Evolutionary conservation across 92 coral and sea anemone species (phyloP).

Genomic region (Porites cylindrica): DNA sequence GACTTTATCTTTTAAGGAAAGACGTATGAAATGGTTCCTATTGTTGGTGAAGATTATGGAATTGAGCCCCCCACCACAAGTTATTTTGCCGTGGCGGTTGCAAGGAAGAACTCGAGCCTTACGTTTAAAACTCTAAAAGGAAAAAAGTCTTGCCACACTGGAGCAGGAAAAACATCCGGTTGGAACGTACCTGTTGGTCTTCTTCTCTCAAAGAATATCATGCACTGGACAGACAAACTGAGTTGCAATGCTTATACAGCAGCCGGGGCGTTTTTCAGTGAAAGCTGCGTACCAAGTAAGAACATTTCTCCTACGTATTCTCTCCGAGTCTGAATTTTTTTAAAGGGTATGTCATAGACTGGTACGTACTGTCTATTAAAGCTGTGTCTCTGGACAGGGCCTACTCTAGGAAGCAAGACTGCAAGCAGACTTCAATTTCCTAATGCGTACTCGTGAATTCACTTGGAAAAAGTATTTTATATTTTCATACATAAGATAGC

Average conservation of each 20-base stretch:
- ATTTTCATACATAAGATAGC: no score
- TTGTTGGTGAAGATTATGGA: conserved; percentile 44
- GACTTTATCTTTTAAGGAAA: conserved; percentile 10
- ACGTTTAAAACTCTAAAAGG: conserved; percentile 38
- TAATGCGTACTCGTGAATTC: no score
- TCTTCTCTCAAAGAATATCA: conserved; percentile 17
- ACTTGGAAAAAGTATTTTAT: no score
- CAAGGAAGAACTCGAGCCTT: conserved; percentile 21
- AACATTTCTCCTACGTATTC: background rate
- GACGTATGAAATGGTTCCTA: conserved; percentile 22
- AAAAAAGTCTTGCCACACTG: conserved; percentile 74
- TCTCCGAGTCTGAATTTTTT: no score
- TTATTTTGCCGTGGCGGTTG: conserved; percentile 71
- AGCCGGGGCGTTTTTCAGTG: conserved; percentile 52
- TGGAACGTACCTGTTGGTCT: conserved; percentile 71
- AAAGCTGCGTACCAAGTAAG: conserved; percentile 77
- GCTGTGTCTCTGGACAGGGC: no score
- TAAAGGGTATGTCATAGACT: no score
- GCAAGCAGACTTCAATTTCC: no score
- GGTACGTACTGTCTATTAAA: no score
- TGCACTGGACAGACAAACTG: conserved; percentile 27
- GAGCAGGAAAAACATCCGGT: conserved; percentile 65
- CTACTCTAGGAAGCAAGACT: no score
- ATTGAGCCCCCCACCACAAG: background rate
- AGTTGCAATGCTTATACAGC: conserved; percentile 47